Conservation (phyloP, 2,113 vertebrate species). For the Cervus canadensis region DNA sequence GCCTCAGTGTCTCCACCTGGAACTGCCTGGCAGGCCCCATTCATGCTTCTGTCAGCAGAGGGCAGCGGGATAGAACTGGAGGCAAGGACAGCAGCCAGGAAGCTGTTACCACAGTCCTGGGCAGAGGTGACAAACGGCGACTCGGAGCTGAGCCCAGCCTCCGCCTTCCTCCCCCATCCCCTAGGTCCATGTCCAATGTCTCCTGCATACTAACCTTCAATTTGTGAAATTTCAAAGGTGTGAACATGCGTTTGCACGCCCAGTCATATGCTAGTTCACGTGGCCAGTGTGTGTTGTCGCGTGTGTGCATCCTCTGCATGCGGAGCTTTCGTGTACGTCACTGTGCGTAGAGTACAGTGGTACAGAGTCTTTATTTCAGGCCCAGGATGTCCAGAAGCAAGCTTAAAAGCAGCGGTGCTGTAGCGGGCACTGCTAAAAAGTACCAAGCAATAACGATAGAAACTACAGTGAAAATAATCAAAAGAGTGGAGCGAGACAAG, state of each 20-base stretch:
- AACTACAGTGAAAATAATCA: neutral
- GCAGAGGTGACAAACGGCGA: neutral
- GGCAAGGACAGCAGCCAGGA: neutral
- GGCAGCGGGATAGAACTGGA: neutral
- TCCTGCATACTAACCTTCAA: neutral
- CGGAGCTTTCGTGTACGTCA: neutral
- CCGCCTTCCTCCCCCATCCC: fast-evolving
- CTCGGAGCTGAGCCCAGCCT: neutral
- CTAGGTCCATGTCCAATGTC: neutral
- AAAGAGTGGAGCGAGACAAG: neutral
- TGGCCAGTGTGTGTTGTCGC: neutral
- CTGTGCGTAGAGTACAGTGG: neutral
- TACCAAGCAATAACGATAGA: neutral
- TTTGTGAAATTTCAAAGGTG: neutral
- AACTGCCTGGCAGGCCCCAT: neutral
- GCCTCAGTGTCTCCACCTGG: neutral
- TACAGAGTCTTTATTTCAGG: neutral
- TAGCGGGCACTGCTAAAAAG: neutral
- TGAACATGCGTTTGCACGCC: neutral
- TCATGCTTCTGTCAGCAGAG: neutral
- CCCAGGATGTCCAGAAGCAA: neutral
- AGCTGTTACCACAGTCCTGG: neutral
- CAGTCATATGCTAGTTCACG: neutral
- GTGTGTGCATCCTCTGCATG: neutral
- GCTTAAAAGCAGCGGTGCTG: neutral